Evolutionary conservation across 1,140 invertebrate species (phyloP), one percentile per base, ranked within the genome.

Genomic region (Stegodyphus dumicola): DNA sequence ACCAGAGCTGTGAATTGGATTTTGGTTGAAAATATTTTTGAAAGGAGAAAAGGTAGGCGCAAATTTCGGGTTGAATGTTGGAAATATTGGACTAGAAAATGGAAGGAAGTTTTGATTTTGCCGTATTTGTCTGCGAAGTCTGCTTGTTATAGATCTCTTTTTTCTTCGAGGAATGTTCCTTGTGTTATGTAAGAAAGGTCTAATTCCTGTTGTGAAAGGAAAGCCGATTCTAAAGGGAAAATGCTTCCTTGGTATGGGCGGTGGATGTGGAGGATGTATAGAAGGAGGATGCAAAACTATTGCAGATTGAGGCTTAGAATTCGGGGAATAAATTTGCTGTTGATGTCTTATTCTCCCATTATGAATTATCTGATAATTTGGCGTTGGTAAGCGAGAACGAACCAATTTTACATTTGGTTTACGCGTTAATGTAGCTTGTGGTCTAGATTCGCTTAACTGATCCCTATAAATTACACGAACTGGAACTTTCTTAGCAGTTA

Each of bases 61-160:
- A 53, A 86, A 86, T 77, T 86, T 86, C 9, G 84, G 84, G 33
- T 78, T 86, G 33, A 78, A 86, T 6, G 66, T 60, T 18, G 75
- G 84, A 65, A 78, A 86, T 5, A 86, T 48, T 69, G 75, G 74
- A 54, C 69, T 86, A 33, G 75, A 74, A 73, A 78, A 86, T 13
- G 84, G 84, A 15, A 77, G n/a, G n/a, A 77, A 77, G 5, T 67
- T 15, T 18, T 54, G 53, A 33, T 84, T 84, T 5, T 75, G 75
- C 52, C 75, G 7, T 9, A 77, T 17, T 66, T 86, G 84, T 48
- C 84, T 78, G 0, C 69, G 52, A 3, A 70, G 48, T 78, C 75
- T 73, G 15, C 33, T 78, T 64, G 53, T 33, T 5, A 78, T 10
- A 6, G 84, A 77, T 64, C 84, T 64, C 18, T 85, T 85, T 53